Percentiles rank a stretch among this genome's conserved stretches.
phyloP scores from a whole-genome alignment of 2,113 vertebrate species.

The Harpagus bidentatus region DNA sequence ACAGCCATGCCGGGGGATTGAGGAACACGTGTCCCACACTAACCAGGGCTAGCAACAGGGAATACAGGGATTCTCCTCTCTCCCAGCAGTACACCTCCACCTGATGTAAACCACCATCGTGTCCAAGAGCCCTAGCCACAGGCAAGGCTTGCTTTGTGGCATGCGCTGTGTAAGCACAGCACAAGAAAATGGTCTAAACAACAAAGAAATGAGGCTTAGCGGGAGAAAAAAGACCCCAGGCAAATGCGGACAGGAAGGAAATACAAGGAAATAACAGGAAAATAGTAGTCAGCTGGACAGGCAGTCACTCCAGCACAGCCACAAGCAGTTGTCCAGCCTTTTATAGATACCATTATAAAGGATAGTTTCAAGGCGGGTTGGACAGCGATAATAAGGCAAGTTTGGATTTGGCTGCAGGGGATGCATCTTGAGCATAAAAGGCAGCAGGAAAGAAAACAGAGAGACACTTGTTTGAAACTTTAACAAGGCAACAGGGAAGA shows the following conservation, averaged over 20 bases:
- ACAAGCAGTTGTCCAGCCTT: background rate
- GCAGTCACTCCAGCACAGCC: background rate
- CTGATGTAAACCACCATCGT: background rate
- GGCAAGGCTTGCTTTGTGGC: background rate
- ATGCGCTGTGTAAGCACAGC: background rate
- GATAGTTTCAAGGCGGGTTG: background rate
- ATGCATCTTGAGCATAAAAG: constrained; percentile 12
- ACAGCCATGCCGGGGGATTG: rapidly evolving
- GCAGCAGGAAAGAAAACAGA: constrained; percentile 28
- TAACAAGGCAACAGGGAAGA: background rate
- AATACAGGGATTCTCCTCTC: background rate
- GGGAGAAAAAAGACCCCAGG: background rate
- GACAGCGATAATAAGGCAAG: background rate
- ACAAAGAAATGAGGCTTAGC: background rate
- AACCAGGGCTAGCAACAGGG: background rate
- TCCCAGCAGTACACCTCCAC: background rate
- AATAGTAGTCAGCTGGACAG: background rate
- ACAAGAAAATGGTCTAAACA: background rate
- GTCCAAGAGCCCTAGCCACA: background rate
- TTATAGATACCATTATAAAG: background rate
- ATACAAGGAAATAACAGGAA: background rate
- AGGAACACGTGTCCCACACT: rapidly evolving
- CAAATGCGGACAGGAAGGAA: background rate
- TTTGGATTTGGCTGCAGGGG: constrained; percentile 40
- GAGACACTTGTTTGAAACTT: constrained; percentile 17